phyloP scores from a whole-genome alignment of 2,888 invertebrate species.

The Cecidostiba fungosa region DNA sequence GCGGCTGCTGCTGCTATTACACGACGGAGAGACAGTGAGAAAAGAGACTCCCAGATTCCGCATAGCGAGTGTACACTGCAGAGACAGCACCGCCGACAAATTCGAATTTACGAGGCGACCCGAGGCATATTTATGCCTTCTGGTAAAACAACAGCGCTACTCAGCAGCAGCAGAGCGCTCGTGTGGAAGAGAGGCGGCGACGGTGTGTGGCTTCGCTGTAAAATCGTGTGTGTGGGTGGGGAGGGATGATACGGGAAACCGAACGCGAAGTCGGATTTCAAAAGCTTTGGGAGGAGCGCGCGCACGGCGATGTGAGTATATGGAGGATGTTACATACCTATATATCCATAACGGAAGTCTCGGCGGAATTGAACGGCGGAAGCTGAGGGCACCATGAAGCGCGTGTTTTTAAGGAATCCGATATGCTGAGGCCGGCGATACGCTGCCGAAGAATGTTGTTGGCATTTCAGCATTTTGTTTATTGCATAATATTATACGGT shows the following conservation, averaged over 20 bases:
- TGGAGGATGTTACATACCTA: not conserved
- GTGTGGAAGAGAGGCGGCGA: not conserved
- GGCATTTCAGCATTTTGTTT: not conserved
- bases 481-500: too few species aligned
- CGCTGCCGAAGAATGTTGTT: not conserved
- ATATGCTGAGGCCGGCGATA: not conserved
- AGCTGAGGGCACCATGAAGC: not conserved
- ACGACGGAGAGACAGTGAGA: not conserved
- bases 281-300: constrained; percentile 32
- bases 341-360: constrained; percentile 11
- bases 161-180: not conserved
- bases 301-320: not conserved
- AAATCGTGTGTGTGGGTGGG: not conserved
- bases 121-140: constrained; percentile 55
- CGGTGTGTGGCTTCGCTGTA: constrained; percentile 14
- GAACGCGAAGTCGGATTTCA: constrained; percentile 49
- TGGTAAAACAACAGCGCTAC: constrained; percentile 30
- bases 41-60: constrained; percentile 14
- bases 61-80: not conserved
- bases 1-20: not conserved
- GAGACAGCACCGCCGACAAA: constrained; percentile 27
- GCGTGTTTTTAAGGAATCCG: not conserved
- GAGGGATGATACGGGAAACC: constrained; percentile 29
- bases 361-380: not conserved
- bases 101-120: constrained; percentile 60